phyloP scores from a whole-genome alignment of 1,140 invertebrate genomes.

The Tetragonula clypearis region DNA sequence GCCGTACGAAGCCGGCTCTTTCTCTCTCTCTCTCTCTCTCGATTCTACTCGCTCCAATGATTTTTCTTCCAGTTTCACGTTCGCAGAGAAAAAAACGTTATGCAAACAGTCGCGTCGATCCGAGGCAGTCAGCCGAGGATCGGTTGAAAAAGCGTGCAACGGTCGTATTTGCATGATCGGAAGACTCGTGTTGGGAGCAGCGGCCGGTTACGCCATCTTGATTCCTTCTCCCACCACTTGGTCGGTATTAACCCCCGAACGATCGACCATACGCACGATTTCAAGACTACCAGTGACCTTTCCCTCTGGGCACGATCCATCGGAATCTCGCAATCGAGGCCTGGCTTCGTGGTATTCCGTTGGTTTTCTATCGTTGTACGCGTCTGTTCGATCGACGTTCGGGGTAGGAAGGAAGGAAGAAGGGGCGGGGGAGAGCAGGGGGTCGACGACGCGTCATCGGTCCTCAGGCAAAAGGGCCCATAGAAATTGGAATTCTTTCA shows the following conservation, averaged over 20 bases:
- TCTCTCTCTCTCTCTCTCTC: background rate
- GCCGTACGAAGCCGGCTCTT: constrained; percentile 50
- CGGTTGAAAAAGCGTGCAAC: background rate
- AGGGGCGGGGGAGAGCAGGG: too few relatives aligned
- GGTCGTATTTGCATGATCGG: constrained; percentile 14
- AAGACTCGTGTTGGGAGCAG: constrained; percentile 45
- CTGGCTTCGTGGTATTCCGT: background rate
- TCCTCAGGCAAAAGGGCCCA: background rate
- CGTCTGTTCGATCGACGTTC: constrained; percentile 3
- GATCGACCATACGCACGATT: constrained; percentile 58
- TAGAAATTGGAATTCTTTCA: background rate
- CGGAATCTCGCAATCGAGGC: constrained; percentile 35
- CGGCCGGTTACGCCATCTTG: constrained; percentile 72
- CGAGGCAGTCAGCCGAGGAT: too few relatives aligned
- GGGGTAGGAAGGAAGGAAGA: too few relatives aligned
- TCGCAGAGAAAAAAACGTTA: background rate
- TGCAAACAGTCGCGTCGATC: background rate
- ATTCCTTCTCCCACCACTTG: constrained; percentile 58
- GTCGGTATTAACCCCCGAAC: constrained; percentile 60
- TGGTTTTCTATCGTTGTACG: too few relatives aligned
- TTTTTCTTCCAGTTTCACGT: background rate
- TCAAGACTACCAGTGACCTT: constrained; percentile 60
- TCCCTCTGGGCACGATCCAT: constrained; percentile 41
- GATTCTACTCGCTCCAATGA: background rate
- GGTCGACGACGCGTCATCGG: background rate